Base-by-base conservation (phyloP, 2,888 invertebrate species). In the Osedax fenrisi region DNA sequence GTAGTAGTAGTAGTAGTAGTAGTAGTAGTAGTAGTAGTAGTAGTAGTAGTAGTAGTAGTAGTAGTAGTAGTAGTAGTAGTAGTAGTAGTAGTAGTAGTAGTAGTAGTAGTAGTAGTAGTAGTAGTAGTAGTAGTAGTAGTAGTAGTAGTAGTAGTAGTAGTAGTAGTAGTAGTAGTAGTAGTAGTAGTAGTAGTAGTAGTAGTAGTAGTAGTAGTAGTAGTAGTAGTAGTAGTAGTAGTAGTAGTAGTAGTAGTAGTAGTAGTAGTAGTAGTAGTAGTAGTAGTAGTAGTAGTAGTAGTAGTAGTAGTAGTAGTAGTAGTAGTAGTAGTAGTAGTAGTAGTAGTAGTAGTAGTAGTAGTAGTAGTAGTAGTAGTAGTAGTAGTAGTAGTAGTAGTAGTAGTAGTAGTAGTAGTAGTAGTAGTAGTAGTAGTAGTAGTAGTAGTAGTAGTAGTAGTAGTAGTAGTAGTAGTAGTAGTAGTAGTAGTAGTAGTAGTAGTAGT, bases 1-100 rank as follows among this genome's bases (percentile, higher is more conserved):
- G 67, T 66, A 66, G 67, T 3, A 66, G 67, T 66, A 66, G 67
- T 66, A 66, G 67, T 66, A 66, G 67, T 66, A 66, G 67, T 66
- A 66, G 67, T 66, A 66, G 67, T 66, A 66, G 67, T 66, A 66
- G 67, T 66, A 66, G 67, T 66, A 66, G 67, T 66, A 66, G 67
- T 66, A 66, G 67, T 66, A 66, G 67, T 66, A 66, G 67, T 3
- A 66, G 67, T 66, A 66, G 67, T 66, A 13, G 67, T 66, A 66
- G 67, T 66, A 66, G 67, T 66, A 66, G 67, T 3, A 66, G 67
- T 66, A 66, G 67, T 3, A 66, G 67, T 66, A 66, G 67, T 66
- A 66, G 67, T 13, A 66, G 67, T 66, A 66, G 67, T 66, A 66
- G 67, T 66, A 66, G 67, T 66, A 66, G 67, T 66, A 66, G 67